phyloP scores from a whole-genome alignment of 2,888 invertebrate species.

The Hemithea aestivaria region DNA sequence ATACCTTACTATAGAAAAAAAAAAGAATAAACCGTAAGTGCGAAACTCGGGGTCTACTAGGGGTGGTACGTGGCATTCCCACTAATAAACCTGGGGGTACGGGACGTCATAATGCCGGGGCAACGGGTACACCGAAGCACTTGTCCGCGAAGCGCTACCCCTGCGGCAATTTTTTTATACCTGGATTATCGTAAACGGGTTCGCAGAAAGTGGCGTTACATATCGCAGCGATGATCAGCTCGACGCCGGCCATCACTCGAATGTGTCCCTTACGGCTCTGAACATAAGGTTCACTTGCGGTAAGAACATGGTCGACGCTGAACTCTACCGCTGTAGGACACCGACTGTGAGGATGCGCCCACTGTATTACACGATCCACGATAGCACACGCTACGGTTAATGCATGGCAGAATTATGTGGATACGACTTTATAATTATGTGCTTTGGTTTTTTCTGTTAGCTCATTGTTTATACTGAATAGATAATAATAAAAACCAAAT shows the following conservation, averaged over 20 bases:
- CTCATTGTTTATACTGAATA: too few relatives aligned
- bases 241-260: conserved; percentile 51
- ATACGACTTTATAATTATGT: conserved; percentile 27
- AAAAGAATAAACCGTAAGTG: too few relatives aligned
- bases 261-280: background rate
- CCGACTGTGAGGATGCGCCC: conserved; percentile 29
- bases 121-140: too few relatives aligned
- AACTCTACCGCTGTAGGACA: conserved; percentile 13
- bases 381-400: conserved; percentile 27
- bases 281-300: too few relatives aligned
- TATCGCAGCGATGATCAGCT: conserved; percentile 61
- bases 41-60: too few relatives aligned
- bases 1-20: too few relatives aligned
- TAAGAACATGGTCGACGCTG: background rate
- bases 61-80: too few relatives aligned
- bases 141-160: too few relatives aligned
- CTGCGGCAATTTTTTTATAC: conserved; percentile 23
- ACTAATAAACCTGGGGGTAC: too few relatives aligned
- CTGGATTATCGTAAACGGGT: conserved; percentile 50
- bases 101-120: too few relatives aligned
- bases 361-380: conserved; percentile 11
- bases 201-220: conserved; percentile 68
- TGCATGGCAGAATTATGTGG: conserved; percentile 39
- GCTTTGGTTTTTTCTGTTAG: too few relatives aligned
- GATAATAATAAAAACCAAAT: too few relatives aligned